These are phyloP conservation scores for Meteorus cinctellus DNA, from an alignment of 2,888 invertebrate genomes.

Conservation along the genomic window DNA sequence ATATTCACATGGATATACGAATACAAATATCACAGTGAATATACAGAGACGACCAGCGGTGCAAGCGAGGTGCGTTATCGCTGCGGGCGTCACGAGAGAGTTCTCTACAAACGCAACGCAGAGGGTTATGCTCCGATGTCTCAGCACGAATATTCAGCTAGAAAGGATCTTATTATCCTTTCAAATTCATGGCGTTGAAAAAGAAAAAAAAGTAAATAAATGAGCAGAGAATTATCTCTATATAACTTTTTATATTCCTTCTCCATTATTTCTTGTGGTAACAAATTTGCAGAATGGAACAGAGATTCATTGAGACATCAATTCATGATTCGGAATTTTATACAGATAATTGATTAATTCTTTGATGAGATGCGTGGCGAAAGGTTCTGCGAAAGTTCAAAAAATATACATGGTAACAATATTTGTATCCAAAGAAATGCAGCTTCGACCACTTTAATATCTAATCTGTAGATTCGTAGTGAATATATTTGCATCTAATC, in stretches of 20 bases:
- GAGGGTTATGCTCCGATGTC: slow-evolving; percentile 44
- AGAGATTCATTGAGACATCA: neutral
- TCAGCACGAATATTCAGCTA: slow-evolving; percentile 28
- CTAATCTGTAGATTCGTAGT: no score
- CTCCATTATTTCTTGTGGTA: neutral
- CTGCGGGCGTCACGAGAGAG: slow-evolving; percentile 38
- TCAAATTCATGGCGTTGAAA: neutral
- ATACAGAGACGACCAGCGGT: slow-evolving; percentile 22
- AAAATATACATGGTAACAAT: no score
- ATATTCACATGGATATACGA: slow-evolving; percentile 8
- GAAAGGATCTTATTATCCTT: slow-evolving; percentile 52
- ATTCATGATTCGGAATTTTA: no score
- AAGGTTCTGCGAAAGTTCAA: no score
- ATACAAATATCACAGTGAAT: neutral
- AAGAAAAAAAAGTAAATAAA: neutral
- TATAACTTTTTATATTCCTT: neutral
- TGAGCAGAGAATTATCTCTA: neutral
- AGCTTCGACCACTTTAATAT: no score
- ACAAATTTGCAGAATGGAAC: neutral
- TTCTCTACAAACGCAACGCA: slow-evolving; percentile 43
- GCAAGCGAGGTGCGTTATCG: slow-evolving; percentile 28
- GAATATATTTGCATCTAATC: no score
- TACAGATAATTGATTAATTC: no score
- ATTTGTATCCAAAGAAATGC: no score
- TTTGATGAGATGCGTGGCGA: no score